Evolutionary conservation across 92 coral and sea anemone species (phyloP).

Genomic region (Anthopleura xanthogrammica): DNA sequence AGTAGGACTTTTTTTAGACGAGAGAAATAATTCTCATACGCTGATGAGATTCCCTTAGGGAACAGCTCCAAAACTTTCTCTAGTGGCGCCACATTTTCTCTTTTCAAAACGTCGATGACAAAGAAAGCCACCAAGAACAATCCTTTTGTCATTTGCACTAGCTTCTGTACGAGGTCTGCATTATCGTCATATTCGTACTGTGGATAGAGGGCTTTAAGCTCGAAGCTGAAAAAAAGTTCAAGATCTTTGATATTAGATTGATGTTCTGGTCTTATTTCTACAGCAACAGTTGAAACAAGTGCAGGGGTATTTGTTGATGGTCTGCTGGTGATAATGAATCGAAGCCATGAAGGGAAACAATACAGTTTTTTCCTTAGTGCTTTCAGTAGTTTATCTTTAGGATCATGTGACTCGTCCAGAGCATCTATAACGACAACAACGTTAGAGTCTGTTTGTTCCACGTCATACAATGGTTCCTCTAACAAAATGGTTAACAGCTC

Average conservation of each 20-base stretch:
- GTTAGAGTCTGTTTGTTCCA: not conserved
- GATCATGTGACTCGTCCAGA: not conserved
- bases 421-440: not conserved
- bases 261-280: constrained; percentile 1
- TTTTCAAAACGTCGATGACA: constrained; percentile 12
- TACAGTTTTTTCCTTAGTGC: not conserved
- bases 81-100: constrained; percentile 2
- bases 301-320: constrained; percentile 18
- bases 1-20: constrained; percentile 16
- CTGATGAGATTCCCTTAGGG: constrained; percentile 27
- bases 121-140: constrained; percentile 28
- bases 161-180: not conserved
- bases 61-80: not conserved
- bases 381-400: not conserved
- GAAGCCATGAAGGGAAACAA: constrained; percentile 12
- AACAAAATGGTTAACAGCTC: constrained; percentile 36
- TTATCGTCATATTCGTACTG: not conserved
- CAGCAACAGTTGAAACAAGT: constrained; percentile 1
- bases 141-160: constrained; percentile 4
- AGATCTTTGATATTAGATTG: constrained; percentile 14
- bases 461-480: constrained; percentile 8
- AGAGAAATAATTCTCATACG: constrained; percentile 32
- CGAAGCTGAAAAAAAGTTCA: not conserved
- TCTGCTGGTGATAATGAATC: constrained; percentile 23
- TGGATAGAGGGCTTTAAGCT: not conserved